Evolutionary conservation across 2,888 invertebrate species (phyloP), one percentile per base, ranked within the genome.

Genomic region (Ormyrus labotus): DNA sequence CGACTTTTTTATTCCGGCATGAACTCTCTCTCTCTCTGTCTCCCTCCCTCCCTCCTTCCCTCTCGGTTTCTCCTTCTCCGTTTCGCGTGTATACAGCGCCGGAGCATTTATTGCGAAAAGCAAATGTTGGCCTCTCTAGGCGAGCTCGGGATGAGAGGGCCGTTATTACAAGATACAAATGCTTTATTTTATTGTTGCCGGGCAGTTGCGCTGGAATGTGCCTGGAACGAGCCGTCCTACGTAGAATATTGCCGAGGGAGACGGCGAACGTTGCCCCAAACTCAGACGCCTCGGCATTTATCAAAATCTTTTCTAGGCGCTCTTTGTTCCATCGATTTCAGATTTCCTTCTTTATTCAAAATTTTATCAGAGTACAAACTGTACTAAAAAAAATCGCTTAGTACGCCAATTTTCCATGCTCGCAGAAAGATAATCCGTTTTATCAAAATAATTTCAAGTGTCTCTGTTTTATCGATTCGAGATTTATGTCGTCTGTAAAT

Each of bases 121-220:
- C 64, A 80, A 80, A 80, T 60, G 74, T 53, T 69, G 34, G 34
- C 34, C 34, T 64, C n/a, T 64, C 48, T 51, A 61, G 34, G 13
- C 47, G 53, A 47, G 50, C 45, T 5, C 55, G 63, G 73, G 48
- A 57, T 53, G 73, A 34, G 63, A 61, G 83, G 83, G 84, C 84
- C 85, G 86, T 88, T 87, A 87, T 87, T 88, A 88, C 88, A 85
- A 88, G 88, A 89, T 88, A 88, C 87, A 88, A 88, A 89, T 89
- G 87, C 86, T 88, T 89, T 87, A 88, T 88, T 89, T 88, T 87
- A 88, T 87, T 87, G 88, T 87, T 88, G 86, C 83, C 83, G 86
- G 84, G 78, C 71, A 79, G 78, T 79, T 79, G 73, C 73, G 70
- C 64, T 80, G 85, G 85, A 85, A 86, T 86, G 86, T 82, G 83